These are phyloP conservation scores for Trissolcus basalis DNA, from an alignment of 1,140 invertebrate species.

Conservation along the genomic window DNA sequence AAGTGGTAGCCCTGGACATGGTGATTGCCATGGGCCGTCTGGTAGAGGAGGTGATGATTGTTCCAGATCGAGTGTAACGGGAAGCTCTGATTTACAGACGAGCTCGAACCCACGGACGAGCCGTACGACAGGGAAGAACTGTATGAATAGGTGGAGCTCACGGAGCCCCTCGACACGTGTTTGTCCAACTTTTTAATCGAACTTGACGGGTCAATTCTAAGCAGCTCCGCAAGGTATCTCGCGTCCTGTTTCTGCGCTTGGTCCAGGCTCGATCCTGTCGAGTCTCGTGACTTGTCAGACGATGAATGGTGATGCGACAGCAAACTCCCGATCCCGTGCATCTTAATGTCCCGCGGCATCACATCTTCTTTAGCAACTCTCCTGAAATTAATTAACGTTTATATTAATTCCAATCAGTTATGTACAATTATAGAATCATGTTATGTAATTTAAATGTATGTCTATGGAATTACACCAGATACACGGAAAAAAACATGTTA, in stretches of 20 bases:
- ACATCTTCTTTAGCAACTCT: no score
- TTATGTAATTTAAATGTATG: no score
- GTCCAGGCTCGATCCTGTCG: conserved; percentile 3
- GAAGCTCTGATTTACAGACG: conserved; percentile 61
- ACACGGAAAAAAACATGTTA: no score
- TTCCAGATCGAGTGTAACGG: conserved; percentile 47
- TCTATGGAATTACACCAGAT: no score
- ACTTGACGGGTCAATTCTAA: conserved; percentile 39
- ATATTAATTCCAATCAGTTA: no score
- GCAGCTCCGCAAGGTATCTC: conserved; percentile 62
- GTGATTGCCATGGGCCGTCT: conserved; percentile 67
- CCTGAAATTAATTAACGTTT: no score
- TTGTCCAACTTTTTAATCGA: conserved; percentile 46
- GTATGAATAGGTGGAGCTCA: conserved; percentile 70
- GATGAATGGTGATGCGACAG: conserved; percentile 55
- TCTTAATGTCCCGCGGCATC: conserved; percentile 56
- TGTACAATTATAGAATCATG: no score
- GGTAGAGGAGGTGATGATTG: conserved; percentile 64
- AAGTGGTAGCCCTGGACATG: conserved; percentile 54
- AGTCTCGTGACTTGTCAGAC: conserved; percentile 48
- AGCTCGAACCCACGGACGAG: conserved; percentile 63
- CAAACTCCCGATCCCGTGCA: conserved; percentile 68
- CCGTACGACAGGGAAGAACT: conserved; percentile 64
- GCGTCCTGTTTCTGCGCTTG: conserved; percentile 59
- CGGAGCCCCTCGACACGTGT: conserved; percentile 66